Evolutionary conservation across 2,797 vertebrate genomes (phyloP).

Genomic region (Sylvilagus floridanus): DNA sequence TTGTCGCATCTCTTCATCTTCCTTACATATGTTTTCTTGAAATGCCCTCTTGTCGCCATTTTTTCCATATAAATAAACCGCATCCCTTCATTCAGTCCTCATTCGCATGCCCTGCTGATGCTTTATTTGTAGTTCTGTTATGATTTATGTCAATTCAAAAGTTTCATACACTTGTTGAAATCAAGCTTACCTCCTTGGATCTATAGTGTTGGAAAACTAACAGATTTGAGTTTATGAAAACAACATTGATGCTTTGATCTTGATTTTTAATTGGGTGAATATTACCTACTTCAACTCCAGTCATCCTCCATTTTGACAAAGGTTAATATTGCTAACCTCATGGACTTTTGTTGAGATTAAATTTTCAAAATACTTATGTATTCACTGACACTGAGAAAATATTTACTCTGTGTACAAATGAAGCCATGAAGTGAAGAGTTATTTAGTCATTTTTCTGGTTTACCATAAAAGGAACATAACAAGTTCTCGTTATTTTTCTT

Average conservation of each 20-base stretch:
- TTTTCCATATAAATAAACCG: not conserved
- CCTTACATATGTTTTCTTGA: not conserved
- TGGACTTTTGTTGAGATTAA: not conserved
- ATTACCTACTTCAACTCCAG: no score
- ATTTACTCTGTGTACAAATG: not conserved
- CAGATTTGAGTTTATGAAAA: not conserved
- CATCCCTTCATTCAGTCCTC: not conserved
- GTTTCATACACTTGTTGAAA: not conserved
- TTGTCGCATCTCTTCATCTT: not conserved
- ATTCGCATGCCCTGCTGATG: accelerated
- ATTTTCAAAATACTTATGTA: not conserved
- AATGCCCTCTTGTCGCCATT: not conserved
- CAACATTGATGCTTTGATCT: no score
- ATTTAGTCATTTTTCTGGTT: not conserved
- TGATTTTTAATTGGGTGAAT: not conserved
- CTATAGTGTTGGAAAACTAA: not conserved
- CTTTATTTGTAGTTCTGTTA: not conserved
- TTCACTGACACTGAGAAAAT: not conserved
- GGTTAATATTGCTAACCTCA: not conserved
- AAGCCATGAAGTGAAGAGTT: not conserved
- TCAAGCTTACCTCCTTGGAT: not conserved
- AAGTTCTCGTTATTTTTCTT: no score
- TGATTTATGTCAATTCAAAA: not conserved
- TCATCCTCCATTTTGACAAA: no score
- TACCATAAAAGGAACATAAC: not conserved